A percentile compares a stretch with the other conserved stretches of the same genome.
phyloP scores from a whole-genome alignment of 2,888 invertebrate species.

The Neuroscelio doddi region DNA sequence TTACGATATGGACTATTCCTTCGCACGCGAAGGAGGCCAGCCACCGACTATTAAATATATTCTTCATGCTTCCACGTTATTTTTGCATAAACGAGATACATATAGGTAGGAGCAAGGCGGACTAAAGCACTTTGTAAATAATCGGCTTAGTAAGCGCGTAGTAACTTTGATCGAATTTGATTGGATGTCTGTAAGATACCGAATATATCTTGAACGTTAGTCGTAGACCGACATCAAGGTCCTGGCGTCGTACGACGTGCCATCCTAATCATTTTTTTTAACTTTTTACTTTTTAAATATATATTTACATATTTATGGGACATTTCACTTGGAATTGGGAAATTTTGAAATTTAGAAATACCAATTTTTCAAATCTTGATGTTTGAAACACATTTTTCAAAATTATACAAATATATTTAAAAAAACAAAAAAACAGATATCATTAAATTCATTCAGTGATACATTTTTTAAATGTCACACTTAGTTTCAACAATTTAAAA shows the following conservation, averaged over 20 bases:
- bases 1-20: slow-evolving; percentile 7
- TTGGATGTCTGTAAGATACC: slow-evolving; percentile 9
- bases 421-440: neutral
- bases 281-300: too few relatives aligned
- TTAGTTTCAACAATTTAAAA: too few relatives aligned
- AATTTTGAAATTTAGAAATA: too few relatives aligned
- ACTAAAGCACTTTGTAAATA: slow-evolving; percentile 7
- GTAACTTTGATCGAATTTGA: slow-evolving; percentile 4
- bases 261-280: slow-evolving; percentile 4
- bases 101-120: slow-evolving; percentile 37
- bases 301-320: too few relatives aligned
- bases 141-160: slow-evolving; percentile 3
- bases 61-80: slow-evolving; percentile 52
- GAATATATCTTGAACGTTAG: slow-evolving; percentile 4
- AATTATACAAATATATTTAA: too few relatives aligned
- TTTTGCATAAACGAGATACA: slow-evolving; percentile 47
- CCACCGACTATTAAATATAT: slow-evolving; percentile 44
- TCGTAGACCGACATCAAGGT: slow-evolving; percentile 2
- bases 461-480: too few relatives aligned
- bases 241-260: slow-evolving; percentile 7
- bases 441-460: slow-evolving; percentile 1
- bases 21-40: slow-evolving; percentile 4
- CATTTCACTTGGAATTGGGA: too few relatives aligned
- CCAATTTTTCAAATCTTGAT: too few relatives aligned
- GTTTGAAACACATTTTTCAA: too few relatives aligned